A percentile compares a stretch with the other conserved stretches of the same genome.
These are phyloP conservation scores for Spea hammondii DNA, from an alignment of 2,797 vertebrate species.

Conservation along the genomic window DNA sequence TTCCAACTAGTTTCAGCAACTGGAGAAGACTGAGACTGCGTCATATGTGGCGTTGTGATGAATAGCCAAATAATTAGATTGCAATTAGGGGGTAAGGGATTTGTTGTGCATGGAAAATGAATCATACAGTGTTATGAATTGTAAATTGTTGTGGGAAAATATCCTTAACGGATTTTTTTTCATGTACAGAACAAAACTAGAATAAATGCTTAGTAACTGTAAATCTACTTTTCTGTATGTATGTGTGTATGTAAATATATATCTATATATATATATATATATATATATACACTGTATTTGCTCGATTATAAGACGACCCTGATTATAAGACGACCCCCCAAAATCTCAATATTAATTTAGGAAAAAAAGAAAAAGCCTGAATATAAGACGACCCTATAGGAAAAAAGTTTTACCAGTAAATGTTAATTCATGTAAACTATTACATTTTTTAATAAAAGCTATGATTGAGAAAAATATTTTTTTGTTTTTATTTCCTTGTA, in stretches of 20 bases:
- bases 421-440: too few relatives aligned
- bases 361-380: too few relatives aligned
- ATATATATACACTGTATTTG: background rate
- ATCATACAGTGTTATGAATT: conserved; percentile 3
- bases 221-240: background rate
- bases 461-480: too few relatives aligned
- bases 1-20: background rate
- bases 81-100: conserved; percentile 1
- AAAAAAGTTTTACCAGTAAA: too few relatives aligned
- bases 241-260: background rate
- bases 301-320: too few relatives aligned
- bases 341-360: too few relatives aligned
- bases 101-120: background rate
- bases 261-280: background rate
- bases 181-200: background rate
- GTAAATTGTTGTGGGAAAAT: background rate
- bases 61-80: conserved; percentile 8
- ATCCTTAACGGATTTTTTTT: background rate
- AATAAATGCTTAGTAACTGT: background rate
- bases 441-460: too few relatives aligned
- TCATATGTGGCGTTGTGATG: background rate
- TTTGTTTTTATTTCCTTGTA: too few relatives aligned
- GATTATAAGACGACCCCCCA: too few relatives aligned
- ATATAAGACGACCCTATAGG: too few relatives aligned
- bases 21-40: background rate